phyloP scores from a whole-genome alignment of 2,113 vertebrate species.

The Pagrus major region DNA sequence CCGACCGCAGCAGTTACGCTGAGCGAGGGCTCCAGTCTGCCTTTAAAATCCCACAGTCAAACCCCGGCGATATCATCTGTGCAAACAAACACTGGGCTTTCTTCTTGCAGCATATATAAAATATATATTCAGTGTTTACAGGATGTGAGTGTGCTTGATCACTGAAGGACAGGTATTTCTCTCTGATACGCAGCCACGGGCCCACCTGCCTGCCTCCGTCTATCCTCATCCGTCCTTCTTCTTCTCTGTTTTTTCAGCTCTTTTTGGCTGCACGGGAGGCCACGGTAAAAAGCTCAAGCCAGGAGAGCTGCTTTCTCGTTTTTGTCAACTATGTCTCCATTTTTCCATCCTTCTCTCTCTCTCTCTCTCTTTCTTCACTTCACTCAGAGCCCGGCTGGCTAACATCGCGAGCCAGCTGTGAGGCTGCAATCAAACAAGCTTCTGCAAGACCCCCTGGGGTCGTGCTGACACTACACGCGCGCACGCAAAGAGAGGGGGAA shows the following conservation, averaged over 20 bases:
- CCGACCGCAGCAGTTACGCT: slow-evolving; percentile 46
- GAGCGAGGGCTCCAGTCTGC: slow-evolving; percentile 41
- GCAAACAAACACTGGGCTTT: slow-evolving; percentile 5
- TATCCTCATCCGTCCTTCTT: slow-evolving; percentile 1
- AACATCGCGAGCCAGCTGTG: slow-evolving; percentile 62
- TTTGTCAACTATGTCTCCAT: slow-evolving; percentile 19
- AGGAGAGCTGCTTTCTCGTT: slow-evolving; percentile 3
- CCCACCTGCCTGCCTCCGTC: slow-evolving; percentile 37
- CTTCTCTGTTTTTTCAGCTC: not conserved
- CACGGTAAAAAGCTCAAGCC: not conserved
- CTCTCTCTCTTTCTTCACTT: slow-evolving; percentile 3
- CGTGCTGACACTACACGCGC: slow-evolving; percentile 55
- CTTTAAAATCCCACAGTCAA: slow-evolving; percentile 54
- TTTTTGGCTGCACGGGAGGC: not conserved
- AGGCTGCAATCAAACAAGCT: slow-evolving; percentile 72
- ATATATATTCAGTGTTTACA: not conserved
- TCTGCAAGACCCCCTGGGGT: slow-evolving; percentile 55
- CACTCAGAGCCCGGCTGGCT: slow-evolving; percentile 38
- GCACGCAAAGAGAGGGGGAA: not conserved
- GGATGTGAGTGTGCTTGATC: slow-evolving; percentile 32
- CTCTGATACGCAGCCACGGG: slow-evolving; percentile 22
- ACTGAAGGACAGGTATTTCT: slow-evolving; percentile 27
- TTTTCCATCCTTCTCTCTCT: slow-evolving; percentile 1
- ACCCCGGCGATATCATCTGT: slow-evolving; percentile 37
- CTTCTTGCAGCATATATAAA: slow-evolving; percentile 22